Base-by-base conservation (phyloP, 2,113 vertebrate genomes). In the Notothenia rossii region DNA sequence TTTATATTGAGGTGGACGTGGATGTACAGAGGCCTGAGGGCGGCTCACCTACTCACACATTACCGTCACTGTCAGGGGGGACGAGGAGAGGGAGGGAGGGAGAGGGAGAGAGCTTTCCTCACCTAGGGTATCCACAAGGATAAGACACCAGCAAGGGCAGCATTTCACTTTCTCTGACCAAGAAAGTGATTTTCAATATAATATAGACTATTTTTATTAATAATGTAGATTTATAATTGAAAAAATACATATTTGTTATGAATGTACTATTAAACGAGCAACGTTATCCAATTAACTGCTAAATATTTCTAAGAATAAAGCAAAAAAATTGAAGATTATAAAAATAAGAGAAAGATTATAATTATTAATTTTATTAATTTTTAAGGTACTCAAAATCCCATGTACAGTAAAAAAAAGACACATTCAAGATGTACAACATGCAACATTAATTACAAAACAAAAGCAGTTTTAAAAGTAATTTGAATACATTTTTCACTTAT, bases 1-100 rank as follows among this genome's bases (percentile, higher is more conserved):
- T 92, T 93, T 93, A 89, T 89, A 95, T 95, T 92, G 75, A 90
- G 88, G 76, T 84, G 77, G 94, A 95, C 93, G 43, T 84, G 88
- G 91, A 92, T 84, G 91, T 90, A 93, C 84, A 83, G 91, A 82
- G 85, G 84, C 93, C 89, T 36, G 81, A 88, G 94, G 94, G 88
- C 61, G 64, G 80, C 85, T 93, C 91, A 94, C 92, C 93, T 92
- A 91, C 90, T 88, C 88, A 88, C 88, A 77, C 84, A 93, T 95
- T 94, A 95, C 67, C 83, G 56, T 95, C 94, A 94, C 84, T 95
- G 94, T 95, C 93, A 92, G 66, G 69, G 58, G 78, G 77, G 82
- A 86, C 87, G 89, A 88, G 80, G 84, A 83, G 82, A 84, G 17
- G 20, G 43, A 84, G 17, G 20, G 43, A 72, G 60, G 10, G 43